Evolutionary conservation across 2,797 vertebrate genomes (phyloP), one percentile per base, ranked within the genome.

Genomic region (Rachycentron canadum): DNA sequence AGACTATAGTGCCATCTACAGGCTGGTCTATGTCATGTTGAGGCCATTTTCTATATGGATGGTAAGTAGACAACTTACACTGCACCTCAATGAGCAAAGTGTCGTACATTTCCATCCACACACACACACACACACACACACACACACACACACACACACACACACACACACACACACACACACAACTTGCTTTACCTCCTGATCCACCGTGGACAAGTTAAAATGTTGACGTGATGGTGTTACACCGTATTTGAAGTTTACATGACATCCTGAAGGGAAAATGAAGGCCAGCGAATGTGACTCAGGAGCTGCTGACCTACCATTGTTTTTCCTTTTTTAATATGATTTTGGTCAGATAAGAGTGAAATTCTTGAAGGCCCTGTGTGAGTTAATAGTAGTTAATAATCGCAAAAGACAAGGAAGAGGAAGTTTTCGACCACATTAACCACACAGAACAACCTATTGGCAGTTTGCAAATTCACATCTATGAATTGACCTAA

Each of bases 1-100:
- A 38, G 73, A 69, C 76, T 57, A 52, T 2, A 87, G 70, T 62
- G 78, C 80, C 89, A 81, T 55, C 87, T 89, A 73, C 50, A 89
- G 89, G 79, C 21, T 13, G 3, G 32, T 66, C 9, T 0, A 4
- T 50, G 21, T 17, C 21, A 52, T 8, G 21, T 62, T 47, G 62
- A 1, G 38, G 28, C 41, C 1, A 16, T 23, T 55, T 13, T 32
- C 2, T 56, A 7, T 28, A n/a, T 12, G 28, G 2, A 17, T 43
- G 16, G 12, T 26, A 14, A 52, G 25, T 25, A 11, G 10, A 49
- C 21, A 21, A 49, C 9, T 11, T n/a, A 49, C 45, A n/a, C 45
- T 4, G 45, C 4, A 13, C n/a, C 4, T 50, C 7, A n/a, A n/a
- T 21, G 7, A 3, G 6, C 43, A 7, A 45, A 50, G 12, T 4